A percentile compares a stretch with the other conserved stretches of the same genome.
Evolutionary conservation across 2,113 vertebrate genomes (phyloP).

Genomic region (Nibea coibor): DNA sequence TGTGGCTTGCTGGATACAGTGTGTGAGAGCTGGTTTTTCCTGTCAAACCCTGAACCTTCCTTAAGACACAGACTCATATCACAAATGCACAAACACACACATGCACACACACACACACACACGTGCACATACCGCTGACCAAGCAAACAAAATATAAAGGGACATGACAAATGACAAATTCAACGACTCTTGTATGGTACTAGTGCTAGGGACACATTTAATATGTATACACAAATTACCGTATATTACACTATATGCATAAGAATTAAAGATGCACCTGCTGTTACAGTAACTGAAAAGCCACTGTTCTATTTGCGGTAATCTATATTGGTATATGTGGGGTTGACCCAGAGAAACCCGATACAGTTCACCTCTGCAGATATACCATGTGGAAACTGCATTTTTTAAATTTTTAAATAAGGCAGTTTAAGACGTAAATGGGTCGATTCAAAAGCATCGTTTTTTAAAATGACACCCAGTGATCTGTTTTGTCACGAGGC

Average conservation of each 20-base stretch:
- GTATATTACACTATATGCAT: background rate
- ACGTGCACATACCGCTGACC: background rate
- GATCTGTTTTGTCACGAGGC: background rate
- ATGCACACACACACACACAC: background rate
- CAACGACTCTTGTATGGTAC: background rate
- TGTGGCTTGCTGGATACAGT: conserved; percentile 64
- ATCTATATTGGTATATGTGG: background rate
- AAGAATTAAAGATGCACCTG: background rate
- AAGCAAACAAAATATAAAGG: background rate
- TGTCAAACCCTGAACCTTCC: conserved; percentile 68
- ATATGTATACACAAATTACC: no score
- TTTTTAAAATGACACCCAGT: background rate
- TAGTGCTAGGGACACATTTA: no score
- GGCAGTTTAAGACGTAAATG: background rate
- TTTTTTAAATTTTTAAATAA: background rate
- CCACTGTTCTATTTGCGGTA: background rate
- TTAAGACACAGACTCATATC: conserved; percentile 20
- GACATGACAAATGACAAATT: background rate
- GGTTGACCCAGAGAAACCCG: background rate
- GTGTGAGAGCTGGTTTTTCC: conserved; percentile 82
- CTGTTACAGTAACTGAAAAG: background rate
- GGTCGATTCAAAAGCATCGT: background rate
- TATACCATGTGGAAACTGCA: background rate
- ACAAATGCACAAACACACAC: conserved; percentile 10
- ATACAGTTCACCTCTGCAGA: background rate